phyloP scores from a whole-genome alignment of 2,113 vertebrate genomes.

The Ciconia stormi region DNA sequence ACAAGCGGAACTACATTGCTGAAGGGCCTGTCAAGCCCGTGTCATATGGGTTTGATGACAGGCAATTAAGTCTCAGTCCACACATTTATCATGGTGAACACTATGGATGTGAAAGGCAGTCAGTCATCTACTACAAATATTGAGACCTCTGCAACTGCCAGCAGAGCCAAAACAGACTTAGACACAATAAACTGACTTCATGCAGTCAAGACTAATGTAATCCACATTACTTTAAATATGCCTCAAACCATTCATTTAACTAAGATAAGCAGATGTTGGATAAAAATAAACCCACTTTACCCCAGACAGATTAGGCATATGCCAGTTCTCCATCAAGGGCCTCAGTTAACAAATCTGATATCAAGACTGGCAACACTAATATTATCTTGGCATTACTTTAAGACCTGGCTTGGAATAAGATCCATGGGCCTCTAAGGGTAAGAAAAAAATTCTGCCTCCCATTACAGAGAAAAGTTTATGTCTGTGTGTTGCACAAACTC shows the following conservation, averaged over 20 bases:
- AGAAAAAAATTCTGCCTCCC: background rate
- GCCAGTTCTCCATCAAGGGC: background rate
- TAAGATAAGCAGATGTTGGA: background rate
- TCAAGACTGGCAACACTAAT: background rate
- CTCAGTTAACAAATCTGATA: background rate
- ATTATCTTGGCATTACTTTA: background rate
- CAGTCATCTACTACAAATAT: background rate
- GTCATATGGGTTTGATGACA: background rate
- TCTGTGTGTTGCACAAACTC: background rate
- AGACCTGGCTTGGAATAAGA: background rate
- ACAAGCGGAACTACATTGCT: background rate
- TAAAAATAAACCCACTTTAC: background rate
- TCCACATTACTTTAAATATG: background rate
- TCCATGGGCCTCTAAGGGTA: background rate
- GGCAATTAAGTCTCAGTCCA: background rate
- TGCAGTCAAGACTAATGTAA: background rate
- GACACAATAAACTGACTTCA: background rate
- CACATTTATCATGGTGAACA: accelerated
- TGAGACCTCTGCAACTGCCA: background rate
- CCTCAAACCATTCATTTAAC: background rate
- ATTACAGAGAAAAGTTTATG: background rate
- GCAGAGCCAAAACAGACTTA: background rate
- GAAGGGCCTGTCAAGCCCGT: background rate
- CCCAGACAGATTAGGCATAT: background rate
- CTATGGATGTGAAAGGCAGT: accelerated